Conservation (phyloP, 2,113 vertebrate genomes). For the Clarias macrocephalus region DNA sequence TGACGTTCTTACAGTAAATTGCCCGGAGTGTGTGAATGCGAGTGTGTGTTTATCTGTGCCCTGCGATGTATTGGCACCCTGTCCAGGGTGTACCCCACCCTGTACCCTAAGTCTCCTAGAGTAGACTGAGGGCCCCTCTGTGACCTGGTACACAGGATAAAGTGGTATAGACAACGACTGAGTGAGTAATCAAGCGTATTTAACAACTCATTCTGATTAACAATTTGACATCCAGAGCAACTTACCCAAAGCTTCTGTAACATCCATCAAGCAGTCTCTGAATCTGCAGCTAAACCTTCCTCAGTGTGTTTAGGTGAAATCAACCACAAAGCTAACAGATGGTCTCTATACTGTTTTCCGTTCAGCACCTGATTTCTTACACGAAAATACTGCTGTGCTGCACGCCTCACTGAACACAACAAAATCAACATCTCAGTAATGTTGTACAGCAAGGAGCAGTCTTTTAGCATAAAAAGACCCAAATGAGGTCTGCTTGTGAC, state of each 20-base stretch:
- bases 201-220: not conserved
- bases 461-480: not conserved
- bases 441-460: not conserved
- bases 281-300: not conserved
- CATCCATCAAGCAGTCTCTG: not conserved
- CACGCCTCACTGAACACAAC: constrained; percentile 8
- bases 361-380: constrained; percentile 55
- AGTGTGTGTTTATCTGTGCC: too few relatives aligned
- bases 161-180: too few relatives aligned
- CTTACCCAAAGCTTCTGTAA: not conserved
- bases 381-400: constrained; percentile 29
- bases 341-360: constrained; percentile 49
- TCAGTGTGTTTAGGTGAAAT: constrained; percentile 50
- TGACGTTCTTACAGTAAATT: too few relatives aligned
- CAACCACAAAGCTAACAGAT: constrained; percentile 53
- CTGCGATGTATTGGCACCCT: too few relatives aligned
- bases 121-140: too few relatives aligned
- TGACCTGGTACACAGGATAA: too few relatives aligned
- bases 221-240: not conserved
- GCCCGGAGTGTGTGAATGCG: too few relatives aligned
- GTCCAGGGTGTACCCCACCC: too few relatives aligned
- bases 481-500: not conserved
- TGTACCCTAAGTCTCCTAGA: too few relatives aligned
- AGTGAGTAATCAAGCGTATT: not conserved
- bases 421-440: constrained; percentile 11